Conservation (phyloP, 2,113 vertebrate species). For the Dipodomys spectabilis region DNA sequence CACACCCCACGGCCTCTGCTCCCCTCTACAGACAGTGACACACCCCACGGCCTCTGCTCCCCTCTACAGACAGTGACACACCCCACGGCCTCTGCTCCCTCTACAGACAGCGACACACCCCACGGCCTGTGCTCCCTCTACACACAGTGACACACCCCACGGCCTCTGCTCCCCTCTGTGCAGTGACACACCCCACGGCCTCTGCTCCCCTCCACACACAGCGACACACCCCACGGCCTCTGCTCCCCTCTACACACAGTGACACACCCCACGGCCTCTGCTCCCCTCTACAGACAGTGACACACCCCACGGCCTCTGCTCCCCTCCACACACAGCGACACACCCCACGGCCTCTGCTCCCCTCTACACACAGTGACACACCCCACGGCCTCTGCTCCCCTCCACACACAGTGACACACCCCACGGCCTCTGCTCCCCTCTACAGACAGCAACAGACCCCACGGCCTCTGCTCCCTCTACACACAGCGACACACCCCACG, state of each 20-base stretch:
- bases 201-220: not conserved
- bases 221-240: not conserved
- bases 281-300: no score
- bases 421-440: no score
- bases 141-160: rapidly evolving
- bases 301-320: not conserved
- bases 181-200: not conserved
- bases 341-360: not conserved
- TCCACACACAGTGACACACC: no score
- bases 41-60: not conserved
- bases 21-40: rapidly evolving
- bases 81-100: not conserved
- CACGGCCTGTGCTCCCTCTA: no score
- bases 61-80: rapidly evolving
- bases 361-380: no score
- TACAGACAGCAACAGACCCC: rapidly evolving
- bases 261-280: no score
- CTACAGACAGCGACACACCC: no score
- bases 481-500: rapidly evolving
- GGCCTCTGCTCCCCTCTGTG: not conserved
- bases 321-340: rapidly evolving
- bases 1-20: not conserved
- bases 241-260: not conserved
- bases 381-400: not conserved
- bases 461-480: not conserved